Evolutionary conservation across 2,888 invertebrate genomes (phyloP), one percentile per base, ranked within the genome.

Genomic region (Leptothorax acervorum): DNA sequence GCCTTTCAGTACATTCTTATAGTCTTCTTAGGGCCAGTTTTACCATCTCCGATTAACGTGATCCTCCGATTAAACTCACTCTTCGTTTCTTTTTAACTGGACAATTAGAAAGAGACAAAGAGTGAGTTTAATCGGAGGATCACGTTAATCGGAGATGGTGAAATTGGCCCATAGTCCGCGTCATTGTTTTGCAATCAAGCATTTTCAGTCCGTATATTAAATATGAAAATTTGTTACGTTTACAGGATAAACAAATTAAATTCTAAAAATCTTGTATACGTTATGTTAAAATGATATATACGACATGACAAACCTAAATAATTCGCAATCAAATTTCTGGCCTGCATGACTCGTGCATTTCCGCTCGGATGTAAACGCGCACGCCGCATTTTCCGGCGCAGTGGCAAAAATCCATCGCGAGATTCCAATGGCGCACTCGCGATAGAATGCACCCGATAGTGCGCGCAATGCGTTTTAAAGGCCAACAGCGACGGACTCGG

Each of bases 391-490:
- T 81, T 73, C 31, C 42, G 60, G 45, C 18, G 35, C 39, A 71
- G 12, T 31, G 45, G 18, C n/a, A 23, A 71, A 79, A 71, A 48
- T 57, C 4, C 35, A 48, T 45, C 42, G 48, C 28, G 18, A 48
- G 62, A 66, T 35, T 63, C 0, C 65, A 62, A 53, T 11, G 35
- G 35, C 55, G 42, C 53, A 57, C 31, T 55, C 65, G 28, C 51
- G 60, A 71, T 45, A 45, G 28, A 62, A 55, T 65, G 71, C 78
- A 66, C 63, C 55, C 84, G 51, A 68, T 71, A 82, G 73, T 60
- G 65, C 51, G 70, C 28, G 35, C 66, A 23, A 60, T 71, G 57
- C 28, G 78, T 85, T 89, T 82, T 85, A 90, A 89, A 90, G 85
- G 87, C 86, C 85, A 89, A 60, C 15, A 4, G 53, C 31, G 39